Percentiles rank a stretch among this genome's conserved stretches.
Evolutionary conservation across 1,140 invertebrate species (phyloP).

Genomic region (Gerris buenoi): DNA sequence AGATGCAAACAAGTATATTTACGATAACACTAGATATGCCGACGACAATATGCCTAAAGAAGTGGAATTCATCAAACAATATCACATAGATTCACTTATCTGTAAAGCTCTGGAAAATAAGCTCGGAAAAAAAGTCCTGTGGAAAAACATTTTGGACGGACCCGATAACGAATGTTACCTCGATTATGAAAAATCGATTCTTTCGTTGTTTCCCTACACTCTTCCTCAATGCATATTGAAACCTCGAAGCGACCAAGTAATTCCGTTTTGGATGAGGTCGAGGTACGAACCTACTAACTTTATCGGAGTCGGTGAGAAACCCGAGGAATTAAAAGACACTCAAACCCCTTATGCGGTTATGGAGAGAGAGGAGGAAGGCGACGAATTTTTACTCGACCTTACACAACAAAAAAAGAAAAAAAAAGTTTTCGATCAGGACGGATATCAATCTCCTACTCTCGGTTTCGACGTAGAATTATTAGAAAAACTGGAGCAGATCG

Average conservation of each 20-base stretch:
- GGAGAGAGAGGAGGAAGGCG: background rate
- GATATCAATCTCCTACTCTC: too few species aligned
- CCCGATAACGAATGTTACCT: background rate
- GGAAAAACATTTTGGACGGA: background rate
- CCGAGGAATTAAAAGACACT: too few species aligned
- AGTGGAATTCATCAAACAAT: background rate
- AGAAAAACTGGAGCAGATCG: background rate
- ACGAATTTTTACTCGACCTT: too few species aligned
- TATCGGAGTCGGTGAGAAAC: too few species aligned
- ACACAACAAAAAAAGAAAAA: too few species aligned
- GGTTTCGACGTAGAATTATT: too few species aligned
- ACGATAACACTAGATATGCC: background rate
- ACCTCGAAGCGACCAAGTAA: background rate
- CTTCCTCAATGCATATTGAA: background rate
- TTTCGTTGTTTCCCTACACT: background rate
- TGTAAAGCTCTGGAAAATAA: background rate
- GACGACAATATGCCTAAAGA: background rate
- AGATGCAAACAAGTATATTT: background rate
- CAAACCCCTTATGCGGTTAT: too few species aligned
- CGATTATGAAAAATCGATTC: conserved; percentile 1
- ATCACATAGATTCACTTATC: background rate
- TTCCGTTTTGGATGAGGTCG: background rate
- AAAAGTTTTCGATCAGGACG: too few species aligned
- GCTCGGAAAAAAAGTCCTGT: background rate
- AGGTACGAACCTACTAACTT: background rate